Conservation (phyloP, 2,797 vertebrate genomes). For the Decapterus maruadsi region DNA sequence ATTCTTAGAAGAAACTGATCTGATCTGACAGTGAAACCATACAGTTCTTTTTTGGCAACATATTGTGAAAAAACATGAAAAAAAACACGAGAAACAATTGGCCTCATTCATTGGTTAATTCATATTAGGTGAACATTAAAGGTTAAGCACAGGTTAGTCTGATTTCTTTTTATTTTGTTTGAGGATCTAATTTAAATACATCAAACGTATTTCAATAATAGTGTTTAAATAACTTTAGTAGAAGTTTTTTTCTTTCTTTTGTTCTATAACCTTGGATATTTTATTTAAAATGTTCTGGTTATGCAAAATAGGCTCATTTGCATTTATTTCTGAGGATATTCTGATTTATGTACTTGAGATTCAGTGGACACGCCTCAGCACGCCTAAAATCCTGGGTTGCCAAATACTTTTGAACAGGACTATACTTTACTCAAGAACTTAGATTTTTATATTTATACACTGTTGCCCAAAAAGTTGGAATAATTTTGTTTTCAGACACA, state of each 20-base stretch:
- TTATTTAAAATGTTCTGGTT: neutral
- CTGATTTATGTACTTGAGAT: no score
- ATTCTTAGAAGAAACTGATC: neutral
- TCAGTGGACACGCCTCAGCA: no score
- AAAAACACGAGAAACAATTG: neutral
- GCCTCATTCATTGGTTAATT: neutral
- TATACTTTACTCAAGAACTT: neutral
- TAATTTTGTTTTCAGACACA: no score
- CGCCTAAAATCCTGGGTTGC: no score
- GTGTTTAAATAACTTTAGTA: no score
- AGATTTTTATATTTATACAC: neutral
- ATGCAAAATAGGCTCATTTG: no score
- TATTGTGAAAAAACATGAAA: no score
- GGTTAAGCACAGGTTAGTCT: neutral
- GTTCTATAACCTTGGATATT: neutral
- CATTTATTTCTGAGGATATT: no score
- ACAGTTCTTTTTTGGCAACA: no score
- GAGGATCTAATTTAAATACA: neutral
- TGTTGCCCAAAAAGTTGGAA: neutral
- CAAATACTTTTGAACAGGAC: no score
- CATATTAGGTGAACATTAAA: neutral
- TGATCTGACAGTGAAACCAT: neutral
- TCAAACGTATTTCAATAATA: no score
- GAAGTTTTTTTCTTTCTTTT: neutral
- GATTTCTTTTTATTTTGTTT: neutral